Evolutionary conservation across 2,888 invertebrate species (phyloP), one percentile per base, ranked within the genome.

Genomic region (Cerastis leucographa): DNA sequence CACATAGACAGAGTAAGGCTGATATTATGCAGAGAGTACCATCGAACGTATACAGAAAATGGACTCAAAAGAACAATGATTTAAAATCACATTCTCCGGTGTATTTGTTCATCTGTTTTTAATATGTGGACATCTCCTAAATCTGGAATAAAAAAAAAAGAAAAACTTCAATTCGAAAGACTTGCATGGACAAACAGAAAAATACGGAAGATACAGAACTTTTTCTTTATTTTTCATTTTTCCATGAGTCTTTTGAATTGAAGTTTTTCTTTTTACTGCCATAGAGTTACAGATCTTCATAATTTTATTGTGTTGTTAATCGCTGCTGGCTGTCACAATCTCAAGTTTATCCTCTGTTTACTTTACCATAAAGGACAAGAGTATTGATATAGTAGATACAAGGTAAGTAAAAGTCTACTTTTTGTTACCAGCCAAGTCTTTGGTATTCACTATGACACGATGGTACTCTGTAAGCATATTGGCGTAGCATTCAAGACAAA

Each of bases 291-390:
- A 35, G 42, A 19, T 40, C 19, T 44, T 8, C n/a, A 44, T 19
- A 29, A 73, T 44, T 75, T 61, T 14, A 76, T 42, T 42, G 14
- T 65, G 44, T 51, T 64, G 54, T 44, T 66, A 51, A 76, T n/a
- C 14, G n/a, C 25, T 22, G 17, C 22, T 35, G 25, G 42, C 22
- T 35, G 25, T 42, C 40, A 68, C 56, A 59, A 35, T 49, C 25
- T 59, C 46, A 56, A 40, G 2, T 19, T 75, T n/a, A n/a, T n/a
- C 9, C 25, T 12, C 19, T 25, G 1, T 71, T 64, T 3, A 44
- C 29, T 44, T 68, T 68, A 35, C n/a, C 9, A 0, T 40, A 14
- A 14, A 40, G 3, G 7, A 29, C n/a, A 68, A 79, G 54, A 40
- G 35, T 25, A 25, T 56, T 56, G 56, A 4, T n/a, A 54, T n/a